phyloP scores from a whole-genome alignment of 2,113 vertebrate genomes.

The Collichthys lucidus region DNA sequence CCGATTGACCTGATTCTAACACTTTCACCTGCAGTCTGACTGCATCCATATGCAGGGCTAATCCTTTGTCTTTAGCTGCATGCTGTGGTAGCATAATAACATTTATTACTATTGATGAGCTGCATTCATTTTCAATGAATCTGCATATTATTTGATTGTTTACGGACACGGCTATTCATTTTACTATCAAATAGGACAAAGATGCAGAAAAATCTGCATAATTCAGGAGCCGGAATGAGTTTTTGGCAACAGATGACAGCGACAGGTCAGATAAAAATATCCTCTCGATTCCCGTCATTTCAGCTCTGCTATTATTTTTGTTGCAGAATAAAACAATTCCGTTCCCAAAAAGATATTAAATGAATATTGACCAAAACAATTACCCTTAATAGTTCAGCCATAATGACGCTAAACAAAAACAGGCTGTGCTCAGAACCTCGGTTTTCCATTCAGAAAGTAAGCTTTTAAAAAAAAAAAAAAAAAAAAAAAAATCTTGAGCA shows the following conservation, averaged over 20 bases:
- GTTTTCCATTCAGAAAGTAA: slow-evolving; percentile 1
- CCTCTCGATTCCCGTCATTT: background rate
- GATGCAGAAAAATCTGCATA: background rate
- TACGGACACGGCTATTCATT: no score
- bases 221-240: background rate
- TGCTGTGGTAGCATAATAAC: background rate
- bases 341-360: background rate
- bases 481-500: background rate
- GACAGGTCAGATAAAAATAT: background rate
- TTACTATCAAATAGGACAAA: background rate
- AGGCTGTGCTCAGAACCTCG: background rate
- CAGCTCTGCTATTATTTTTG: background rate
- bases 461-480: background rate
- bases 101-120: background rate
- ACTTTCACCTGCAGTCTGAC: background rate
- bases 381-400: background rate
- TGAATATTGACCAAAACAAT: background rate
- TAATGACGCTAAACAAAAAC: background rate
- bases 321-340: background rate
- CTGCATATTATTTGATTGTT: background rate
- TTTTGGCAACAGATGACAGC: background rate
- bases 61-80: background rate
- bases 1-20: background rate
- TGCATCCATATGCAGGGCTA: no score
- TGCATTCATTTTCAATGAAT: background rate